phyloP scores from a whole-genome alignment of 2,797 vertebrate genomes.

The Poeciliopsis paucimaculata region DNA sequence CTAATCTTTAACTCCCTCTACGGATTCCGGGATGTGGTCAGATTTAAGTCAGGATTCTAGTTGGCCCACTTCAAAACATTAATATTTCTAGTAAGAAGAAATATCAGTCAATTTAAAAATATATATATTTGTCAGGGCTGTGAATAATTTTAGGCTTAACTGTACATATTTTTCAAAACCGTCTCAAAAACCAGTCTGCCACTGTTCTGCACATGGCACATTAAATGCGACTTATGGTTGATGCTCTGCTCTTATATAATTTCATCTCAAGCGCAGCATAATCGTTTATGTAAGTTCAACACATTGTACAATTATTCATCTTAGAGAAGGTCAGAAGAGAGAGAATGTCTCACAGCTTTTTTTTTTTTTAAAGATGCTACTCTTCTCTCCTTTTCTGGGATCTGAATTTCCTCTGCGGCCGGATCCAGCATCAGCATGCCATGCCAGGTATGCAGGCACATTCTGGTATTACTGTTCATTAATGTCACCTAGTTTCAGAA shows the following conservation, averaged over 20 bases:
- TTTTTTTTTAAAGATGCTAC: neutral
- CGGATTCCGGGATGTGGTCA: neutral
- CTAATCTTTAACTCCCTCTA: neutral
- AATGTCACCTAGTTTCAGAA: neutral
- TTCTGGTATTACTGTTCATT: neutral
- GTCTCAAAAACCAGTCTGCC: neutral
- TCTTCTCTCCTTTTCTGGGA: neutral
- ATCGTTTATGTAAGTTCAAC: conserved; percentile 6
- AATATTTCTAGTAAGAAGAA: neutral
- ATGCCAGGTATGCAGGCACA: neutral
- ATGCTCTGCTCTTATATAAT: neutral
- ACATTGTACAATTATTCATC: conserved; percentile 6
- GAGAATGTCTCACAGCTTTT: neutral
- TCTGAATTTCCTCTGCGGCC: neutral
- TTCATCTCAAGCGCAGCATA: neutral
- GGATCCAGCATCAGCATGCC: neutral
- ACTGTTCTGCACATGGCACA: neutral
- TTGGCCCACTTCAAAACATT: neutral
- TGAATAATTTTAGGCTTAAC: neutral
- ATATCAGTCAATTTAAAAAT: neutral
- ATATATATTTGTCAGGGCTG: neutral
- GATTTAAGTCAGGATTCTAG: neutral
- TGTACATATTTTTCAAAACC: neutral
- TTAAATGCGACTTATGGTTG: neutral
- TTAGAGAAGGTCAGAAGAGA: conserved; percentile 6